These are phyloP conservation scores for Pithys albifrons DNA, from an alignment of 2,113 vertebrate species.

Conservation along the genomic window DNA sequence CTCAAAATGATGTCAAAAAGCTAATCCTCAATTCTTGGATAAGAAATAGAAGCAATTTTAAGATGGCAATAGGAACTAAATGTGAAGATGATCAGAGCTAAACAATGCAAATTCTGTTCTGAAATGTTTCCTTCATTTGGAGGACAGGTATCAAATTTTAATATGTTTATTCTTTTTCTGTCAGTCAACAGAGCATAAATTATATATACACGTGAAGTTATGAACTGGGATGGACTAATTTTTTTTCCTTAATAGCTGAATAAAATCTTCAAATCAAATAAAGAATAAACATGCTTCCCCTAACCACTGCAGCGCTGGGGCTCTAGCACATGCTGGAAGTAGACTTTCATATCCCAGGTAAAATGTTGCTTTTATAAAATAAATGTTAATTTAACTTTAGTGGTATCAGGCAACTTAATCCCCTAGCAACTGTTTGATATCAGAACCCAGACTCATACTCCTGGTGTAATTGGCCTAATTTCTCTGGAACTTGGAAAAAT, in stretches of 20 bases:
- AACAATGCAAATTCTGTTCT: constrained; percentile 18
- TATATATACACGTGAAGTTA: constrained; percentile 15
- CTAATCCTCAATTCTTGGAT: background rate
- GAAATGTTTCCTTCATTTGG: constrained; percentile 23
- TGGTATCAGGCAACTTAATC: background rate
- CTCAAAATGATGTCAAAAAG: constrained; percentile 23
- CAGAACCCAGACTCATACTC: background rate
- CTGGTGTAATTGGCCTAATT: background rate
- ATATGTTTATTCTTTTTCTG: constrained; percentile 50
- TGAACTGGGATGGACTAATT: background rate
- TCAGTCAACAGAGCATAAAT: constrained; percentile 46
- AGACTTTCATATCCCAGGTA: background rate
- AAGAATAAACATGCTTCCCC: background rate
- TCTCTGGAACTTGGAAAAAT: background rate
- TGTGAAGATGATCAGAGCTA: constrained; percentile 25
- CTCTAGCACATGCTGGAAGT: background rate
- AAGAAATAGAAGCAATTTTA: constrained; percentile 24
- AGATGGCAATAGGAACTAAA: constrained; percentile 24
- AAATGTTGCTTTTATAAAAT: background rate
- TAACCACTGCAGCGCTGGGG: background rate
- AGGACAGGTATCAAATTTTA: constrained; percentile 60
- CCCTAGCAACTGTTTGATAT: background rate
- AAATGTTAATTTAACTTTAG: background rate
- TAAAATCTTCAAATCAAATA: background rate
- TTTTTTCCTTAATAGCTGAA: background rate